These are phyloP conservation scores for Squalus acanthias DNA, from an alignment of 2,797 vertebrate genomes.

Conservation along the genomic window DNA sequence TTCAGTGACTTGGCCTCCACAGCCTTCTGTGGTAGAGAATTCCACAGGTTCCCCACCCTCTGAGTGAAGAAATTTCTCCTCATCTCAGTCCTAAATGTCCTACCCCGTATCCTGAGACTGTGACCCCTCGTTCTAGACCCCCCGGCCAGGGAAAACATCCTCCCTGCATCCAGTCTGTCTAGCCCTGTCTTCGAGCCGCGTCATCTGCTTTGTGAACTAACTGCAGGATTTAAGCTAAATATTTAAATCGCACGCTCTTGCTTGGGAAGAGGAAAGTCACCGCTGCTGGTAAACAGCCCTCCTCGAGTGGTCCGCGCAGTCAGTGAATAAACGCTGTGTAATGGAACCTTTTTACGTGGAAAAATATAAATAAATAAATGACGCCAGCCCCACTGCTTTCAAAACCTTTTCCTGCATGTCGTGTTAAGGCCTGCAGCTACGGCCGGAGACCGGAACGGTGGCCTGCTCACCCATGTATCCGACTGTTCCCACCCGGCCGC, in stretches of 20 bases:
- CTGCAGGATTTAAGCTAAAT: background rate
- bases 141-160: too few species aligned
- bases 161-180: too few species aligned
- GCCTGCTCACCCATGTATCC: constrained; percentile 74
- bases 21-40: too few species aligned
- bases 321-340: background rate
- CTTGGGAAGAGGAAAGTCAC: background rate
- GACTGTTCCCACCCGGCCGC: constrained; percentile 68
- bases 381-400: too few species aligned
- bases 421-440: background rate
- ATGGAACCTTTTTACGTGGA: background rate
- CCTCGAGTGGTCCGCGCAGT: background rate
- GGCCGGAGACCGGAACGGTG: too few species aligned
- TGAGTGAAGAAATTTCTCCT: too few species aligned
- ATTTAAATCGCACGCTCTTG: background rate
- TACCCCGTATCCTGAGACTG: too few species aligned
- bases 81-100: too few species aligned
- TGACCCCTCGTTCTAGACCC: too few species aligned
- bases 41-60: too few species aligned
- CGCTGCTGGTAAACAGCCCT: background rate
- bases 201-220: background rate
- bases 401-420: background rate
- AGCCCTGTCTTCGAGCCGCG: too few species aligned
- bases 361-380: background rate
- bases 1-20: too few species aligned